Evolutionary conservation across 2,797 vertebrate genomes (phyloP), one percentile per base, ranked within the genome.

Genomic region (Sebastiscus tertius): DNA sequence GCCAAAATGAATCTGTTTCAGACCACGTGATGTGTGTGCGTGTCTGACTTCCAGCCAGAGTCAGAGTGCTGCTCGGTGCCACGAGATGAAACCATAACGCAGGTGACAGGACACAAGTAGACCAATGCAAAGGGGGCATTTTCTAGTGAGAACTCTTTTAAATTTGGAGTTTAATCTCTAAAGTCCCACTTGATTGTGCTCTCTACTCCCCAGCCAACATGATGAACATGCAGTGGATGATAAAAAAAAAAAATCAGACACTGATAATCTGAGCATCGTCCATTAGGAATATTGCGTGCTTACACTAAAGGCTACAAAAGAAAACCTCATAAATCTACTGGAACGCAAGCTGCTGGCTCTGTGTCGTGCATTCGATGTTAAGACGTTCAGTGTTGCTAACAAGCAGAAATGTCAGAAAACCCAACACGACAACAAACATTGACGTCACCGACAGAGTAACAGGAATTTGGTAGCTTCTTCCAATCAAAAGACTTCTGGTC

Each of bases 1-100:
- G 65, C 72, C 65, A 82, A 79, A 79, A 80, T 64, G 13, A 79
- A 79, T 82, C 75, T 54, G 39, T 68, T 88, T 66, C 75, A 49
- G 36, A 49, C 60, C 79, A 67, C 74, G 69, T 73, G 52, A 70
- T 69, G 70, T 66, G 63, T 78, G 49, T 52, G 71, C 61, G 59
- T 80, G 54, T 78, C 68, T 72, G 75, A 81, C 58, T 69, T 73
- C 59, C 63, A 81, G 71, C 80, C 66, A 63, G 36, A 78, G 70
- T 68, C 59, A 59, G 54, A 87, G 75, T 29, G 67, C 65, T 39
- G 63, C 70, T 72, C 7, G 8, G 80, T 26, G 22, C 59, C 69
- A 49, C 4, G 14, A 75, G 42, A 63, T 83, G 36, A 78, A 84
- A 75, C 82, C 42, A 56, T 67, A 81, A 77, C 70, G 81, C 71